Conservation (phyloP, 2,888 invertebrate species). For the Ornithoptera alexandrae region DNA sequence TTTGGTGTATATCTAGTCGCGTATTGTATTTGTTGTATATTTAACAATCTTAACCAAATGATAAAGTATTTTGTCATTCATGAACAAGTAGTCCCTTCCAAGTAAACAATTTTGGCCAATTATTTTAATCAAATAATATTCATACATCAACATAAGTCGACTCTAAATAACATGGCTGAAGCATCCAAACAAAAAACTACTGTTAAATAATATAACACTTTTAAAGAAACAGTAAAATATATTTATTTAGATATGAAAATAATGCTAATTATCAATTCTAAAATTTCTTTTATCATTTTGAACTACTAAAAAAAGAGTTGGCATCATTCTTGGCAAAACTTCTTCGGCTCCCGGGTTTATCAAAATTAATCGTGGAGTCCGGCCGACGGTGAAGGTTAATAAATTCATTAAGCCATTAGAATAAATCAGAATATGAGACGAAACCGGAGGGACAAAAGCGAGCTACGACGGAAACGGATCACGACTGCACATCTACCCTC, state of each 20-base stretch:
- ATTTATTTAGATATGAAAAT: too few species aligned
- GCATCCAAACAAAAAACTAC: too few species aligned
- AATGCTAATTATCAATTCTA: neutral
- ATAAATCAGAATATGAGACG: slow-evolving; percentile 53
- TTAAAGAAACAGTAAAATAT: too few species aligned
- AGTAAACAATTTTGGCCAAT: too few species aligned
- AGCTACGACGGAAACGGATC: slow-evolving; percentile 43
- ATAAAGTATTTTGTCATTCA: too few species aligned
- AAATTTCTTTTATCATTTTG: neutral
- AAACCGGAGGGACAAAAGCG: slow-evolving; percentile 34
- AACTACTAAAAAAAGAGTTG: neutral
- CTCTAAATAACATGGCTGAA: too few species aligned
- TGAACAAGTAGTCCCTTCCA: too few species aligned
- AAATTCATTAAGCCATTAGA: slow-evolving; percentile 58
- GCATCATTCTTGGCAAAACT: neutral
- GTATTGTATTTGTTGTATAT: too few species aligned
- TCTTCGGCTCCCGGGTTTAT: neutral
- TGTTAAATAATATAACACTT: too few species aligned
- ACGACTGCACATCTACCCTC: slow-evolving; percentile 41
- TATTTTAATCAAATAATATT: too few species aligned
- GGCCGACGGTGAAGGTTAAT: slow-evolving; percentile 43
- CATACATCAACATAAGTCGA: too few species aligned
- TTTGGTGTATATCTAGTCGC: neutral
- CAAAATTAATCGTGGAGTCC: neutral
- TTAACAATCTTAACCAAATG: too few species aligned